Conservation (phyloP, 2,797 vertebrate genomes). For the Mergus octosetaceus region DNA sequence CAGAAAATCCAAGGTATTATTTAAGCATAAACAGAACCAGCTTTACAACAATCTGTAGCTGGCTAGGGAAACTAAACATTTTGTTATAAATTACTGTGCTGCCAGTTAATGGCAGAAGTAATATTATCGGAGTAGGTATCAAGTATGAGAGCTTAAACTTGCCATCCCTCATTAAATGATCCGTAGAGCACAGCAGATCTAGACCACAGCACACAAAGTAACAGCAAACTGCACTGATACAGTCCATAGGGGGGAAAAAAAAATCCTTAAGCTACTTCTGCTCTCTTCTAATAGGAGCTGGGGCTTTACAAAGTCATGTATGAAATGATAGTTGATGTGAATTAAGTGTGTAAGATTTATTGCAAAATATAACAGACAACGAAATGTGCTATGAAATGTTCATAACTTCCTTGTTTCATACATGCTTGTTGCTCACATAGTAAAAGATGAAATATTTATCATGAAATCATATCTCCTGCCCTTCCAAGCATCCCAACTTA, state of each 20-base stretch:
- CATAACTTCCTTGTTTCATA: not conserved
- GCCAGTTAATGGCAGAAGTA: not conserved
- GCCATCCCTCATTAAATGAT: rapidly evolving
- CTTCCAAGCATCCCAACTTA: not conserved
- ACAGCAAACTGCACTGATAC: too few relatives aligned
- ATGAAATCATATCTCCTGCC: not conserved
- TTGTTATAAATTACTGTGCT: not conserved
- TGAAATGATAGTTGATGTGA: not conserved
- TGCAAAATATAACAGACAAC: not conserved
- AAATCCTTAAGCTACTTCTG: not conserved
- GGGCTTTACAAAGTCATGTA: not conserved
- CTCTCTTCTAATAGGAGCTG: not conserved
- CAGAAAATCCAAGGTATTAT: not conserved
- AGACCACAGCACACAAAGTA: not conserved
- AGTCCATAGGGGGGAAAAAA: too few relatives aligned
- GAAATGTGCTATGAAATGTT: not conserved
- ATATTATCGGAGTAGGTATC: not conserved
- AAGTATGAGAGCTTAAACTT: not conserved
- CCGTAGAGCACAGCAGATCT: not conserved
- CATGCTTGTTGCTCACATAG: not conserved
- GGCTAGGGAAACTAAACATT: not conserved
- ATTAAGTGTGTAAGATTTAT: not conserved
- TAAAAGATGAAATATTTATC: not conserved
- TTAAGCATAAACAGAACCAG: not conserved
- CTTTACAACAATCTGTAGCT: not conserved